A percentile compares a stretch with the other conserved stretches of the same genome.
Evolutionary conservation across 2,113 vertebrate genomes (phyloP).

Genomic region (Taxidea taxus): DNA sequence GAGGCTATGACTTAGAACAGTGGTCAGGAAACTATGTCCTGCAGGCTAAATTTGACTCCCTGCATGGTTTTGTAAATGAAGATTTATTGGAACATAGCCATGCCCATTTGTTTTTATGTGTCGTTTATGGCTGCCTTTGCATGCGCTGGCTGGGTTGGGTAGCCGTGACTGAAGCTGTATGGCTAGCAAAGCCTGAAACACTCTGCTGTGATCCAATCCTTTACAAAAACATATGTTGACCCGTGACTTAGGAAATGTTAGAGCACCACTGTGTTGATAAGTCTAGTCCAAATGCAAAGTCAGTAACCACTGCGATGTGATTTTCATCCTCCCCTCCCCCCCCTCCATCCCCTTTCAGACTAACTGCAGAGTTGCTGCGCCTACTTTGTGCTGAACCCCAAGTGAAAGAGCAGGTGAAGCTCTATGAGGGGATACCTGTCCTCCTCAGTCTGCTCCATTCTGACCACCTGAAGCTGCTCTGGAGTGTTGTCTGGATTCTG

Average conservation of each 20-base stretch:
- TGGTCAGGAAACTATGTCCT: background rate
- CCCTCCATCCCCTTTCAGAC: constrained; percentile 69
- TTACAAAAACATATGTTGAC: background rate
- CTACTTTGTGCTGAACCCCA: constrained; percentile 86
- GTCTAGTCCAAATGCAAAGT: background rate
- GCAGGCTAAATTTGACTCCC: background rate
- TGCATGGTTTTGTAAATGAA: constrained; percentile 22
- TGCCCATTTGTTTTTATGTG: background rate
- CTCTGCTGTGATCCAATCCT: background rate
- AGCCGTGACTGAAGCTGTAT: background rate
- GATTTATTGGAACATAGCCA: background rate
- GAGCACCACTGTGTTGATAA: fast-evolving
- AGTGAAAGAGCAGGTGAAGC: constrained; percentile 89
- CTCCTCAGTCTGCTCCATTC: constrained; percentile 91
- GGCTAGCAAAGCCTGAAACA: background rate
- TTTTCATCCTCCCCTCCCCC: background rate
- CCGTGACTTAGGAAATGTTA: background rate
- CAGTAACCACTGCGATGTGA: background rate
- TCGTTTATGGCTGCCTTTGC: background rate
- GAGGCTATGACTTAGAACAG: background rate
- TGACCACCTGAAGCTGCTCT: constrained; percentile 89
- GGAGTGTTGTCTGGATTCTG: constrained; percentile 91
- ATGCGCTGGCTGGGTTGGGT: background rate
- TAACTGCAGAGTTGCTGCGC: constrained; percentile 89
- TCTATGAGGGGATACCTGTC: constrained; percentile 88